Base-by-base conservation (phyloP, 2,113 vertebrate species). In the Macrotis lagotis region DNA sequence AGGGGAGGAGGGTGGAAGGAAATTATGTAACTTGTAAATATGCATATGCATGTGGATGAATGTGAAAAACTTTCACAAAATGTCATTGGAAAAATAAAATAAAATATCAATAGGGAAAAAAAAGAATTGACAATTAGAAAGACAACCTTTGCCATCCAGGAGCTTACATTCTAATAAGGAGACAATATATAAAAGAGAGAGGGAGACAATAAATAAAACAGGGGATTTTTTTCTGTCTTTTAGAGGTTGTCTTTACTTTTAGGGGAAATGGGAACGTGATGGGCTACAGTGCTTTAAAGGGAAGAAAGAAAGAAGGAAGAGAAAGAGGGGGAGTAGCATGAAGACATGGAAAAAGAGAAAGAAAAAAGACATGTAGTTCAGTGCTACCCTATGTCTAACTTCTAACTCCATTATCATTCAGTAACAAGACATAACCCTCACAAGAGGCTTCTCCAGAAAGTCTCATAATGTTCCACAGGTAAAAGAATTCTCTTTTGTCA, bases 401-500 rank as follows among this genome's bases (percentile, higher is more conserved):
- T 96, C 93, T 88, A 97, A 89, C 90, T 98, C 51, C 51, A 96
- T 97, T 96, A 96, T 96, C 90, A 96, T 96, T 91, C 93, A 92
- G 92, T 91, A 92, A 91, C 95, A 95, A 95, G 95, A 96, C 93
- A 88, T 59, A 95, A 95, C 96, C 96, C 96, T 96, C 88, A 96
- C 53, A 90, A 59, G 8, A 90, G 8, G 25, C 37, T 4, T 92
- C 95, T 92, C 74, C 53, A 95, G 96, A 93, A 97, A 97, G 93
- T 6, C 25, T 97, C 96, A 97, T 97, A 97, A 97, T 96, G 92
- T 97, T 98, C 95, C 95, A 97, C 94, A 96, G 94, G 92, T 96
- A 96, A 98, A 97, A 90, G 49, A 96, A 91, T 98, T 98, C 95
- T 96, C 96, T 83, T 97, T 94, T 93, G 66, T 95, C 94, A 98